Evolutionary conservation across 2,113 vertebrate species (phyloP).

Genomic region (Erythrolamprus reginae): DNA sequence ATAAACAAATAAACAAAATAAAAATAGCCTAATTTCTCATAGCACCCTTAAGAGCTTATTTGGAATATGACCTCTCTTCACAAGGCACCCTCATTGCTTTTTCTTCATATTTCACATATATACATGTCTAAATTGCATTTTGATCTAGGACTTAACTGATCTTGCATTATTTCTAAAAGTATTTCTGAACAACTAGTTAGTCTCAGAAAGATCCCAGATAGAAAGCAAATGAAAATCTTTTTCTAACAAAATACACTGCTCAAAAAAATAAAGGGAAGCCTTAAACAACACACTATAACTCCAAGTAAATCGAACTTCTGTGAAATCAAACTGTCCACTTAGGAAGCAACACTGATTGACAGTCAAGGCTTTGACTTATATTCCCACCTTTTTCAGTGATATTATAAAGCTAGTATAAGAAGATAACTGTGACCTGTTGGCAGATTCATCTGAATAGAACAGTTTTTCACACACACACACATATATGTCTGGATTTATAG

Average conservation of each 20-base stretch:
- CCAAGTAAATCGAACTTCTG: too few relatives aligned
- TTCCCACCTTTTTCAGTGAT: background rate
- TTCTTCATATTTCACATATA: background rate
- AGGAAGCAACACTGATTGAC: too few relatives aligned
- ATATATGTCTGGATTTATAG: background rate
- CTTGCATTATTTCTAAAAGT: background rate
- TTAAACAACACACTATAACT: too few relatives aligned
- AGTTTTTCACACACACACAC: background rate
- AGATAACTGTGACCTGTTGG: background rate
- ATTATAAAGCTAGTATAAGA: background rate
- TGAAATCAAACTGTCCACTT: too few relatives aligned
- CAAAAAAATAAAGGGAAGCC: too few relatives aligned
- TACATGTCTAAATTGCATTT: background rate
- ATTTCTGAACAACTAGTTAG: background rate
- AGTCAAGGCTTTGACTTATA: background rate
- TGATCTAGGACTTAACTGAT: background rate
- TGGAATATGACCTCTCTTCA: background rate
- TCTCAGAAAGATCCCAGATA: background rate
- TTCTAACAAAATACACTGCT: background rate
- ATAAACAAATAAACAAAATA: too few relatives aligned
- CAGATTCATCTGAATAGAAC: background rate
- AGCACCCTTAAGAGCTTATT: background rate
- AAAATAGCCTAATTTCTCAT: slow-evolving; percentile 1
- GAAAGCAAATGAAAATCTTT: background rate
- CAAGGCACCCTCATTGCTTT: background rate